Evolutionary conservation across 2,888 invertebrate genomes (phyloP).

Genomic region (Eristalis tenax): DNA sequence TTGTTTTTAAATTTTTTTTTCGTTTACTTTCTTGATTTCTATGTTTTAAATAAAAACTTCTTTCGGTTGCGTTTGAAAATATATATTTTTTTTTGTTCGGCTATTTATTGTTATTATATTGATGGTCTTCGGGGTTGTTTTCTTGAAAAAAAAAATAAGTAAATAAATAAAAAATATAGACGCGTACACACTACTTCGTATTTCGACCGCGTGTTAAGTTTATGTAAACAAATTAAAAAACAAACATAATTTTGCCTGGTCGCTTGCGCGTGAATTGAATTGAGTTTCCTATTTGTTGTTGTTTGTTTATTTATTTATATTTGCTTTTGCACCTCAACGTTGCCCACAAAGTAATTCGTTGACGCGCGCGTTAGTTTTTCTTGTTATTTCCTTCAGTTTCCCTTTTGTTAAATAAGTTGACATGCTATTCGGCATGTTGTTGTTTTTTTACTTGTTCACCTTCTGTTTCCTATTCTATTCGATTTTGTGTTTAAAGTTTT

Average conservation of each 20-base stretch:
- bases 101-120: too few relatives aligned
- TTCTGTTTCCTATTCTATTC: background rate
- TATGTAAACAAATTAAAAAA: constrained; percentile 18
- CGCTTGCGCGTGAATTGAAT: background rate
- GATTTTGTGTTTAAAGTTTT: background rate
- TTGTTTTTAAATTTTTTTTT: constrained; percentile 14
- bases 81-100: background rate
- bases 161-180: background rate
- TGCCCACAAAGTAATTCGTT: constrained; percentile 30
- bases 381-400: background rate
- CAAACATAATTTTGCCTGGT: background rate
- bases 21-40: background rate
- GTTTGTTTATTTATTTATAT: background rate
- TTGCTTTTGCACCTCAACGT: background rate
- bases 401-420: constrained; percentile 6
- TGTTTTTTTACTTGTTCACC: background rate
- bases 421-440: constrained; percentile 20
- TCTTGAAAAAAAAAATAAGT: too few relatives aligned
- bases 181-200: background rate
- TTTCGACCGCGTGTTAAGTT: constrained; percentile 29
- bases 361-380: constrained; percentile 50
- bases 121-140: background rate
- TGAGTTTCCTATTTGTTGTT: background rate
- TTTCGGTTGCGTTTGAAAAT: background rate
- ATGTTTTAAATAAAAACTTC: background rate